Base-by-base conservation (phyloP, 2,113 vertebrate genomes). In the Podilymbus podiceps region DNA sequence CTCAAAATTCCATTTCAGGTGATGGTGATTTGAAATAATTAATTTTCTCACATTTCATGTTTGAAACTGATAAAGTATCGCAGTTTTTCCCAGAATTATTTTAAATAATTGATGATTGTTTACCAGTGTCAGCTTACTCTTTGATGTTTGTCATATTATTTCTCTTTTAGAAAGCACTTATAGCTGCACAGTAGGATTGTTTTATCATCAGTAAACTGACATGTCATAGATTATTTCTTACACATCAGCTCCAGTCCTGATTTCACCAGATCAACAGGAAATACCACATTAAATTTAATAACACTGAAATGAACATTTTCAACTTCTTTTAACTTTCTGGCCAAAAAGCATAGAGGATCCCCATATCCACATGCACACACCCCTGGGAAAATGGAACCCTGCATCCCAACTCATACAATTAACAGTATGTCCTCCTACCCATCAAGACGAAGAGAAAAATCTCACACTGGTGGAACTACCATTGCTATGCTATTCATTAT, bases 71-170 rank as follows among this genome's bases (percentile, higher is more conserved):
- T 90, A 85, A 82, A 11, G 4, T 85, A 69, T n/a, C 93, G 53
- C 53, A 85, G 49, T 38, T 93, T 91, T 93, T 77, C 56, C 52
- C 17, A n/a, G 35, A 92, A 50, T n/a, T 79, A 50, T 91, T 92
- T 94, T 87, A 87, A 96, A 90, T 64, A 93, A 93, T 76, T 92
- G 79, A 89, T 88, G 55, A 73, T 66, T 87, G 76, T 95, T 95
- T 95, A 95, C 56, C 30, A 74, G 8, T 15, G 40, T 89, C n/a
- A 11, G 2, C 19, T 88, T 86, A 75, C 31, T 11, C 17, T 96
- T 92, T 96, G 82, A 92, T 73, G 69, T 92, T 91, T 90, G 52
- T 93, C 42, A 30, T 59, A 72, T 73, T 91, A 88, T 73, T 90
- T 88, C 38, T 47, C 33, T 67, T 89, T 85, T 33, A 72, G 87